Evolutionary conservation across 1,140 invertebrate genomes (phyloP).

Genomic region (Dysdera silvatica): DNA sequence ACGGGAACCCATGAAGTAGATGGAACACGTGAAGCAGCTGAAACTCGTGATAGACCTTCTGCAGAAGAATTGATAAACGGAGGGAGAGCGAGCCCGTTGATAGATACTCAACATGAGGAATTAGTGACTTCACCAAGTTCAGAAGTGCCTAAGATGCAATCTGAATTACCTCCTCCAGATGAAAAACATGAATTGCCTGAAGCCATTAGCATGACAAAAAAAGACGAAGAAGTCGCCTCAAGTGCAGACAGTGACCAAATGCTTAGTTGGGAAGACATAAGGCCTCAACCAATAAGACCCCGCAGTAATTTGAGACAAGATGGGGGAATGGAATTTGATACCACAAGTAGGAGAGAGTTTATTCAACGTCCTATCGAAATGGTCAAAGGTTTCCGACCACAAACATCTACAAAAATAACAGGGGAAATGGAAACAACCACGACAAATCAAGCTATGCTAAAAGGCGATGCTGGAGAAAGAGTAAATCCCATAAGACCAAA

Average conservation of each 20-base stretch:
- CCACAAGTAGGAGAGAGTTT: slow-evolving; percentile 21
- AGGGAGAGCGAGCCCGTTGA: neutral
- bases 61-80: neutral
- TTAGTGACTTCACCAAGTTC: neutral
- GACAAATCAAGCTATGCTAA: slow-evolving; percentile 23
- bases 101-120: neutral
- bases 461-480: slow-evolving; percentile 6
- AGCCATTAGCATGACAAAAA: neutral
- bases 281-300: slow-evolving; percentile 14
- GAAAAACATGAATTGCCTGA: neutral
- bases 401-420: slow-evolving; percentile 11
- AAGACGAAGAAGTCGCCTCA: neutral
- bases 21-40: neutral
- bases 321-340: slow-evolving; percentile 28
- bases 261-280: slow-evolving; percentile 15
- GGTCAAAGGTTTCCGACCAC: slow-evolving; percentile 19
- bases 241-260: slow-evolving; percentile 5
- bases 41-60: neutral
- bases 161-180: neutral
- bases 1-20: neutral
- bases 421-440: slow-evolving; percentile 29
- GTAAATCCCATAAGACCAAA: slow-evolving; percentile 14
- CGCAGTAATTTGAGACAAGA: slow-evolving; percentile 21
- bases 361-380: slow-evolving; percentile 1
- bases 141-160: neutral